Conservation (phyloP, 2,888 invertebrate species). For the Scaptomyza parva region DNA sequence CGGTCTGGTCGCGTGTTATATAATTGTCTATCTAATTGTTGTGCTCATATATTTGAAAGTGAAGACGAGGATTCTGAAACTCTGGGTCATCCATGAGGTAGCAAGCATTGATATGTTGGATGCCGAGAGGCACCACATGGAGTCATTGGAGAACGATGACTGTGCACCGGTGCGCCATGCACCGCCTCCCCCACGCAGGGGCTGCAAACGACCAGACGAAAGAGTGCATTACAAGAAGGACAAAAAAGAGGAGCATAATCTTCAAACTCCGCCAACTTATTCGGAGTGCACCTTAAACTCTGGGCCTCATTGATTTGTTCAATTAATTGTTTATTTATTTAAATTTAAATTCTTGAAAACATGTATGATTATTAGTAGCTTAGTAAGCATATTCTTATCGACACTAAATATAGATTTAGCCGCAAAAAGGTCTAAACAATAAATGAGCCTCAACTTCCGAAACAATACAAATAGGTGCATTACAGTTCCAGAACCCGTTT, state of each 20-base stretch:
- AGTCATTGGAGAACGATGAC: constrained; percentile 1
- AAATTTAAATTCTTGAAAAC: neutral
- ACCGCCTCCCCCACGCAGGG: neutral
- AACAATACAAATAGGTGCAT: constrained; percentile 9
- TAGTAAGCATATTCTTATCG: neutral
- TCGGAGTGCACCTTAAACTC: neutral
- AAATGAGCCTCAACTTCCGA: neutral
- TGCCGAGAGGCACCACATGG: neutral
- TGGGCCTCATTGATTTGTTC: no score
- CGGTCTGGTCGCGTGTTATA: constrained; percentile 12
- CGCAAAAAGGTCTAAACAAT: neutral
- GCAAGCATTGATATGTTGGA: constrained; percentile 1
- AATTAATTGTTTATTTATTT: no score
- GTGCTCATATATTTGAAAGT: constrained; percentile 11
- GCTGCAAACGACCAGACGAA: neutral
- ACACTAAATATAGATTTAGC: neutral
- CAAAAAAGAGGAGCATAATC: no score
- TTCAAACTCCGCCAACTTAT: neutral
- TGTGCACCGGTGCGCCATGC: neutral
- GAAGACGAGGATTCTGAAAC: neutral
- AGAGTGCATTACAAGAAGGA: neutral
- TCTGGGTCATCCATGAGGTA: neutral
- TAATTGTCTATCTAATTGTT: constrained; percentile 28
- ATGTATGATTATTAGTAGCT: neutral
- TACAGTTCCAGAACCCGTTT: neutral